A percentile compares a stretch with the other conserved stretches of the same genome.
These are phyloP conservation scores for Tupaia chinensis DNA, from an alignment of 2,113 vertebrate genomes.

Conservation along the genomic window DNA sequence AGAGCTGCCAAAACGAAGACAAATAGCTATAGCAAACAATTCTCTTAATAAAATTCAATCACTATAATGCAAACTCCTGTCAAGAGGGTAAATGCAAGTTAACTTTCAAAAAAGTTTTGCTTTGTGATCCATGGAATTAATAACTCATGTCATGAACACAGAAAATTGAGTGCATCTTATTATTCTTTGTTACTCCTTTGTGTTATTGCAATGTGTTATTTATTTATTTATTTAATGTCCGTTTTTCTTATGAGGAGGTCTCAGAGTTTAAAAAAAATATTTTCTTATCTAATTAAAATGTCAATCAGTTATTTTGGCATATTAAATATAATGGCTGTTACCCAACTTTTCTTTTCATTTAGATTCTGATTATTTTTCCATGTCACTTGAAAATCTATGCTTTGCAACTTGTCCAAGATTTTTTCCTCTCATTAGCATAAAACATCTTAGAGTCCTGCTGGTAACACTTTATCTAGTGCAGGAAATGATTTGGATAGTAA, in stretches of 20 bases:
- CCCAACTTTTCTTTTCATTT: constrained; percentile 74
- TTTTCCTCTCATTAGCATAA: constrained; percentile 77
- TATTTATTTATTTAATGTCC: constrained; percentile 37
- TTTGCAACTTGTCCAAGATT: constrained; percentile 78
- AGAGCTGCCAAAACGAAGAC: constrained; percentile 83
- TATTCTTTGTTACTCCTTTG: constrained; percentile 55
- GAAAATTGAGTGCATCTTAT: constrained; percentile 72
- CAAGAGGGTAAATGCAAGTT: constrained; percentile 82
- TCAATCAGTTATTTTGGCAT: constrained; percentile 76
- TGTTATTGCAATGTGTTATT: constrained; percentile 48
- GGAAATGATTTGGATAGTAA: constrained; percentile 69
- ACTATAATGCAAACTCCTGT: constrained; percentile 82
- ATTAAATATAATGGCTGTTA: constrained; percentile 67
- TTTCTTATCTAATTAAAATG: constrained; percentile 80
- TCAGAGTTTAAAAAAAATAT: constrained; percentile 76
- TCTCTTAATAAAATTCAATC: constrained; percentile 85
- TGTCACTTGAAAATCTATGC: constrained; percentile 76
- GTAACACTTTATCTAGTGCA: constrained; percentile 32
- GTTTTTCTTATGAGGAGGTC: constrained; percentile 54
- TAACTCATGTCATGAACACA: constrained; percentile 66
- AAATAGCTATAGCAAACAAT: constrained; percentile 83
- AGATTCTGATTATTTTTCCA: constrained; percentile 73
- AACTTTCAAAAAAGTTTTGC: constrained; percentile 84
- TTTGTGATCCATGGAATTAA: constrained; percentile 78
- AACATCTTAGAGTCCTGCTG: constrained; percentile 69